These are phyloP conservation scores for Spilogale gracilis DNA, from an alignment of 2,113 vertebrate species.

Conservation along the genomic window DNA sequence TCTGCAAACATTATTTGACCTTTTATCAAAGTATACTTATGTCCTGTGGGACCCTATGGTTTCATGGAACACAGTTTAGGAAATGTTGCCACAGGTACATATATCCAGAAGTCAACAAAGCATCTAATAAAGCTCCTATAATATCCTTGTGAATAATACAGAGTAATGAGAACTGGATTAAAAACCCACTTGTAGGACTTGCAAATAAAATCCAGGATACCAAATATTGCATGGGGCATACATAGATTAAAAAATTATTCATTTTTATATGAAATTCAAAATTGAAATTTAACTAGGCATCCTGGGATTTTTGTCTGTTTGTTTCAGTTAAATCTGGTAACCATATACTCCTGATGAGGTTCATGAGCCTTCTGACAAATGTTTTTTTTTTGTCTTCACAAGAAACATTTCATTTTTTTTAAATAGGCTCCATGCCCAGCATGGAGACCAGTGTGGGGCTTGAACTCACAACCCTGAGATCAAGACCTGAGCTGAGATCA, in stretches of 20 bases:
- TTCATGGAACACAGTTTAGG: neutral
- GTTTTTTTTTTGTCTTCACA: conserved; percentile 48
- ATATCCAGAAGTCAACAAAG: conserved; percentile 1
- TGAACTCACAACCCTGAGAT: neutral
- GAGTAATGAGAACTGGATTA: conserved; percentile 47
- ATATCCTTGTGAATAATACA: conserved; percentile 51
- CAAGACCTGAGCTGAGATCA: neutral
- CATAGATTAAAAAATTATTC: neutral
- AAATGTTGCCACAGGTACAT: conserved; percentile 10
- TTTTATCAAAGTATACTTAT: neutral
- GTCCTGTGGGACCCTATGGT: neutral
- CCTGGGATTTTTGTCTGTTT: neutral
- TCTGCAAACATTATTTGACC: neutral
- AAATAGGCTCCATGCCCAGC: neutral
- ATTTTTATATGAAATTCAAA: conserved; percentile 64
- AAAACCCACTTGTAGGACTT: neutral
- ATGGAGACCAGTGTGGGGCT: neutral
- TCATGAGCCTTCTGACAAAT: conserved; percentile 1
- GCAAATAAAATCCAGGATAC: conserved; percentile 42
- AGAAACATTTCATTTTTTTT: conserved; percentile 31
- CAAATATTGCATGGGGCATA: neutral
- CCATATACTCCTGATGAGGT: neutral
- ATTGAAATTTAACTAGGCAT: conserved; percentile 54
- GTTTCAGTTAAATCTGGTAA: conserved; percentile 47
- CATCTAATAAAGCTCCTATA: conserved; percentile 51